phyloP scores from a whole-genome alignment of 2,797 vertebrate genomes.

The Chelonia mydas region DNA sequence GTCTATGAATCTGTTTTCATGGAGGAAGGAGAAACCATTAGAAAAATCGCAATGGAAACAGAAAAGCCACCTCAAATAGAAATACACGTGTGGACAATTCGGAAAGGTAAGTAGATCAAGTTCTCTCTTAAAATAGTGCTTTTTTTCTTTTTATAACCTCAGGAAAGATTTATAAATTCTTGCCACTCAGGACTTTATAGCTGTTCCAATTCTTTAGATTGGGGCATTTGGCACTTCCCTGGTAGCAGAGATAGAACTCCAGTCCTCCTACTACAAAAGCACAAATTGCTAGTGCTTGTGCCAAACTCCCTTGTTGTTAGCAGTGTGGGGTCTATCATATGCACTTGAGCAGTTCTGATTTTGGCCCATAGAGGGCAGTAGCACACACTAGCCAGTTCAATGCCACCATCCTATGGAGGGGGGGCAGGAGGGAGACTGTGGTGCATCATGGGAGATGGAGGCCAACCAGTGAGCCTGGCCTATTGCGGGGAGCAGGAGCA shows the following conservation, averaged over 20 bases:
- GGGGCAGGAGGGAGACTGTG: rapidly evolving
- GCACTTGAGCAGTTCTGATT: background rate
- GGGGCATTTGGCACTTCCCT: background rate
- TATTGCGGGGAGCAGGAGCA: background rate
- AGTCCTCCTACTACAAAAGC: background rate
- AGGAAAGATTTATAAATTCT: background rate
- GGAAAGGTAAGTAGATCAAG: slow-evolving; percentile 79
- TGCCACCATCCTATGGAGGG: no score
- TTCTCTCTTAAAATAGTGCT: background rate
- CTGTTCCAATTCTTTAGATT: background rate
- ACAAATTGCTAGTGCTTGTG: background rate
- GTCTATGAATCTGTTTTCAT: slow-evolving; percentile 83
- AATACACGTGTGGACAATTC: slow-evolving; percentile 84
- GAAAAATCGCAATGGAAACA: slow-evolving; percentile 85
- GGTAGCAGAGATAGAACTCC: background rate
- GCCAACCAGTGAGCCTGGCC: background rate
- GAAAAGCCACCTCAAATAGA: slow-evolving; percentile 83
- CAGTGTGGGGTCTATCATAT: background rate
- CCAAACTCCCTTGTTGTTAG: background rate
- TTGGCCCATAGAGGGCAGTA: background rate
- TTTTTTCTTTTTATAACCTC: slow-evolving; percentile 7
- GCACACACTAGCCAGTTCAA: background rate
- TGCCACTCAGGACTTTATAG: background rate
- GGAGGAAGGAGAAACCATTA: slow-evolving; percentile 81
- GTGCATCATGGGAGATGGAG: background rate